A percentile compares a stretch with the other conserved stretches of the same genome.
These are phyloP conservation scores for Phortica variegata DNA, from an alignment of 1,140 invertebrate genomes.

Conservation along the genomic window DNA sequence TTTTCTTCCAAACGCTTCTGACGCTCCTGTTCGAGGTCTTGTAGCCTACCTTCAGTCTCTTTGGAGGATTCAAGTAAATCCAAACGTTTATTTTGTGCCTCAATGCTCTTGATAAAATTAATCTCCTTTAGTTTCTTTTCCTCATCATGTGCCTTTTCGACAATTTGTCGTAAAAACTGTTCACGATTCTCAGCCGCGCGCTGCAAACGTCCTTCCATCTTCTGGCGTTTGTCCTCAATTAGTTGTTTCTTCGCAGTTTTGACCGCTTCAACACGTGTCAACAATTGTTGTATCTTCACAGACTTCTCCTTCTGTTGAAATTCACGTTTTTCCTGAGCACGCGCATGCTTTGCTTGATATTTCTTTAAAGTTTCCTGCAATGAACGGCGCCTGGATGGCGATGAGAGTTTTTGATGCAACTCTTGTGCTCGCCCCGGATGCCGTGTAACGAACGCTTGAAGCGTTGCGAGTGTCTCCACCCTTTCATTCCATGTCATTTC, in stretches of 20 bases:
- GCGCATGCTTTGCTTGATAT: slow-evolving; percentile 86
- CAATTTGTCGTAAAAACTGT: slow-evolving; percentile 73
- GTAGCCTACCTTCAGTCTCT: slow-evolving; percentile 80
- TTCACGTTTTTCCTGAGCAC: slow-evolving; percentile 76
- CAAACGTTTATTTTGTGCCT: slow-evolving; percentile 91
- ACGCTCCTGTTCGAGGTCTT: slow-evolving; percentile 68
- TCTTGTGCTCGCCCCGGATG: slow-evolving; percentile 87
- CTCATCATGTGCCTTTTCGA: slow-evolving; percentile 95
- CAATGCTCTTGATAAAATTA: slow-evolving; percentile 94
- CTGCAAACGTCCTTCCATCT: slow-evolving; percentile 83
- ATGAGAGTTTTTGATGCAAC: slow-evolving; percentile 90
- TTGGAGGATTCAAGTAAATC: slow-evolving; percentile 83
- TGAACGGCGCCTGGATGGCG: slow-evolving; percentile 81
- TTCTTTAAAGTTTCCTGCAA: slow-evolving; percentile 74
- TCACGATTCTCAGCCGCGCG: slow-evolving; percentile 90
- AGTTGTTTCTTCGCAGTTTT: slow-evolving; percentile 83
- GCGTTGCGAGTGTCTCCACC: slow-evolving; percentile 73
- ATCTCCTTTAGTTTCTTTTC: slow-evolving; percentile 97
- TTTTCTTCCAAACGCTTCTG: slow-evolving; percentile 79
- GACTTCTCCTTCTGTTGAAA: slow-evolving; percentile 82
- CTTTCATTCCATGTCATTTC: slow-evolving; percentile 79
- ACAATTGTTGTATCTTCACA: slow-evolving; percentile 79
- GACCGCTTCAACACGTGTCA: slow-evolving; percentile 89
- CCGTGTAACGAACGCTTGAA: slow-evolving; percentile 75
- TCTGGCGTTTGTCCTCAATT: slow-evolving; percentile 78